Evolutionary conservation across 2,797 vertebrate species (phyloP), one percentile per base, ranked within the genome.

Genomic region (Podarcis siculus): DNA sequence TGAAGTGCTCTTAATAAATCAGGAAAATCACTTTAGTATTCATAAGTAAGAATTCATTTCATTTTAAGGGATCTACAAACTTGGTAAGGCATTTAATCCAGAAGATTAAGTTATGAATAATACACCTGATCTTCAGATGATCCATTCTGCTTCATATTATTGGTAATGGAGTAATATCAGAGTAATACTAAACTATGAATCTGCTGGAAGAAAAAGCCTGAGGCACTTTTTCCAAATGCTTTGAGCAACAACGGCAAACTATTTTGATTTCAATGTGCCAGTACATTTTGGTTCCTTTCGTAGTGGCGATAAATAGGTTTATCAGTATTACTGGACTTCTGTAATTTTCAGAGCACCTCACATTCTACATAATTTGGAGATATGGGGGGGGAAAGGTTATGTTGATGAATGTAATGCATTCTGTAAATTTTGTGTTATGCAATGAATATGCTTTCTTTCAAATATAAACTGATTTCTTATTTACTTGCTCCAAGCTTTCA

Each of bases 311-410:
- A 73, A 42, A 69, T 73, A 39, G 2, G 6, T 39, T 87, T 90
- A n/a, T 55, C 39, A 87, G 79, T 71, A 45, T 2, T 90, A 35
- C 23, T 79, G 35, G 39, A 83, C 83, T 86, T 89, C 72, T 49
- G 23, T 77, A 73, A 73, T 45, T 61, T 73, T 87, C 45, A 39
- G 4, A 81, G 9, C 25, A 13, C 39, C 13, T 25, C 30, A 67
- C 9, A 30, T n/a, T 66, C 17, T 78, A 19, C 30, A 6, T 66
- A 77, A 66, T 45, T 45, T 76, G 64, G 61, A 5, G 21, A 21
- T 30, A 61, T 6, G 37, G 58, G 21, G 58, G 21, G 61, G 49
- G 5, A 9, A 7, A 79, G n/a, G 4, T 30, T 25, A 71, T n/a
- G 69, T 61, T 61, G n/a, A 75, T 61, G 13, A 76, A 37, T 76